phyloP scores from a whole-genome alignment of 2,797 vertebrate species.

The Cossypha caffra region DNA sequence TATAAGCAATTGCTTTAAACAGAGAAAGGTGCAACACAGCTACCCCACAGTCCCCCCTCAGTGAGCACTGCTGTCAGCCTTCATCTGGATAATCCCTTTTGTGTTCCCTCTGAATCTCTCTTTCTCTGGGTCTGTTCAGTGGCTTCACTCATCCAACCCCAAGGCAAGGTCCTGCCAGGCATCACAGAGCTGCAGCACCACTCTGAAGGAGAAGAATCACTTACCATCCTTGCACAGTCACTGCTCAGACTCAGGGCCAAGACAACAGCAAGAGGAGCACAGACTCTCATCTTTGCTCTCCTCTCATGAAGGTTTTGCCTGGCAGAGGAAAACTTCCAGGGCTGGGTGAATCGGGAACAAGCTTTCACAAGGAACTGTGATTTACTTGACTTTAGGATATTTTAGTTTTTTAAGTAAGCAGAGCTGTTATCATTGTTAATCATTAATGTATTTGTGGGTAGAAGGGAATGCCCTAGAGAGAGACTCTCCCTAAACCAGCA shows the following conservation, averaged over 20 bases:
- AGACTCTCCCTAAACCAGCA: background rate
- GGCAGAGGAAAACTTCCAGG: background rate
- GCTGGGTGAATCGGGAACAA: background rate
- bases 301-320: background rate
- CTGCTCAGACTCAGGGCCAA: conserved; percentile 41
- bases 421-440: conserved; percentile 44
- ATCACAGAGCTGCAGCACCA: background rate
- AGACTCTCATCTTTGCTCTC: conserved; percentile 50
- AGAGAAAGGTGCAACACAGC: background rate
- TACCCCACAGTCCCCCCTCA: background rate
- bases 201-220: conserved; percentile 4
- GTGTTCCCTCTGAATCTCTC: background rate
- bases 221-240: conserved; percentile 39
- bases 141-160: background rate
- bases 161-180: background rate
- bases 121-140: background rate
- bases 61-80: background rate
- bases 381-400: conserved; percentile 44
- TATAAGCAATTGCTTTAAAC: background rate
- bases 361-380: background rate
- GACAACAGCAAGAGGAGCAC: background rate
- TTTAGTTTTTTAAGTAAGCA: conserved; percentile 52
- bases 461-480: background rate
- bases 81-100: background rate
- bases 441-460: conserved; percentile 45